Base-by-base conservation (phyloP, 2,888 invertebrate genomes). In the Drosophila neoperkinsi region DNA sequence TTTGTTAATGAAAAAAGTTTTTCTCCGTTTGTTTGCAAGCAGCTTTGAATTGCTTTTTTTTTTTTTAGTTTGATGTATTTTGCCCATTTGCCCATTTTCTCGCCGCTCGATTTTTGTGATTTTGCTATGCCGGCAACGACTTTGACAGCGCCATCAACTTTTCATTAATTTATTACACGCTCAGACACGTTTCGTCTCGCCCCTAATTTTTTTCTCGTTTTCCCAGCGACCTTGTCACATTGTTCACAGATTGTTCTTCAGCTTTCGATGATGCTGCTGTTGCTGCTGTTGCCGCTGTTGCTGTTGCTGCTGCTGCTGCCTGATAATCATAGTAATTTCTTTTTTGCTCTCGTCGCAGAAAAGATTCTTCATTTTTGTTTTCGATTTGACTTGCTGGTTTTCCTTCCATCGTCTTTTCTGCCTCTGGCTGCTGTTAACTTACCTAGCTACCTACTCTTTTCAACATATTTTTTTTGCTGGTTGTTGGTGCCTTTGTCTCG, bases 111-210 rank as follows among this genome's bases (percentile, higher is more conserved):
- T 59, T 50, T 56, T 59, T 36, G 43, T 53, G 73, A 61, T 65
- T 67, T 77, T 71, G 58, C 61, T 71, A 56, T 68, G 53, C 69
- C 56, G 59, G 60, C 85, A 57, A 75, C 75, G 85, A 75, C 79
- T 84, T 81, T 84, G 85, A 79, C 81, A 75, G 69, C 36, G 68
- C 53, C 86, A 80, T 75, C 79, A 86, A 86, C 84, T 84, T 87
- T 84, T 84, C 84, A 84, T 87, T 84, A 87, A 84, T 88, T 87
- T 88, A 84, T 84, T 81, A 87, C 84, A 82, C 77, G 79, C 79
- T 71, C 62, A 61, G 51, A 58, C 79, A 70, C 60, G 64, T 71
- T 50, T 46, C 56, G 56, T 50, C 52, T 41, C 41, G 55, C 62
- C 56, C 30, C 51, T 7, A 7, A 51, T 18, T 55, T 34, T 33